A percentile compares a stretch with the other conserved stretches of the same genome.
phyloP scores from a whole-genome alignment of 2,113 vertebrate genomes.

The pig (Sus scrofa) region DNA sequence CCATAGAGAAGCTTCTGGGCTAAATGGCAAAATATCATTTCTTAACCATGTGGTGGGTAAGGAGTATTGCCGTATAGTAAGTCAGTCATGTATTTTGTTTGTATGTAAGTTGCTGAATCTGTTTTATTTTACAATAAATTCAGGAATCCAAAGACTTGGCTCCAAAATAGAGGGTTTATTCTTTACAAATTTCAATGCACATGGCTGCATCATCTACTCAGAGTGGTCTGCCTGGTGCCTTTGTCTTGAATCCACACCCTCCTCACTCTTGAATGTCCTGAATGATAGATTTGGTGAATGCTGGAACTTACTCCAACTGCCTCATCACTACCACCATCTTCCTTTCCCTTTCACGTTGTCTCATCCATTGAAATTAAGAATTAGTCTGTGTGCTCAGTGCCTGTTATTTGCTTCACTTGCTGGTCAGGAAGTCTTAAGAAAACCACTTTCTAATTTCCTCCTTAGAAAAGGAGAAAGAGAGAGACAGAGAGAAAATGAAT shows the following conservation, averaged over 20 bases:
- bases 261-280: neutral
- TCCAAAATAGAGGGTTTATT: neutral
- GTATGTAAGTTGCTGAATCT: neutral
- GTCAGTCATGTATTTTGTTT: neutral
- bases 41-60: neutral
- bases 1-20: neutral
- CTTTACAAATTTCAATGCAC: neutral
- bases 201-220: neutral
- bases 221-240: neutral
- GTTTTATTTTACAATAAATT: neutral
- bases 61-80: neutral
- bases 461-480: neutral
- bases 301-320: neutral
- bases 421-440: neutral
- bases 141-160: neutral
- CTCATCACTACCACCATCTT: neutral
- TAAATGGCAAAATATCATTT: neutral
- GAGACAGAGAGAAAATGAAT: neutral
- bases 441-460: neutral
- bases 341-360: neutral
- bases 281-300: neutral
- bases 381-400: neutral
- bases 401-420: neutral
- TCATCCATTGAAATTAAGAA: neutral
- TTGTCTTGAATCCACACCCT: rapidly evolving